Evolutionary conservation across 2,888 invertebrate genomes (phyloP), one percentile per base, ranked within the genome.

Genomic region (Chelonus formosanus): DNA sequence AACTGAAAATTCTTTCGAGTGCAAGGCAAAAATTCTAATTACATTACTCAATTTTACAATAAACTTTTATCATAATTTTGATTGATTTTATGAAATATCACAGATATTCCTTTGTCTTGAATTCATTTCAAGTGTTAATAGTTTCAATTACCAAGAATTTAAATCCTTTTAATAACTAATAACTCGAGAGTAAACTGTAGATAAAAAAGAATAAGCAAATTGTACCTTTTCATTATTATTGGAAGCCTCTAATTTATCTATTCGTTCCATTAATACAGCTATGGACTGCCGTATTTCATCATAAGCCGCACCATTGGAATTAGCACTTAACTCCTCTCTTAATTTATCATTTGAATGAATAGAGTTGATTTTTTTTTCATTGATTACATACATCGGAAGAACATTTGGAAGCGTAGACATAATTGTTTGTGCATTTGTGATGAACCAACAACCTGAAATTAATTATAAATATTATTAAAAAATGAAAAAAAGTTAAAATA

Each of bases 361-460:
- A 10, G 50, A 32, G 6, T 6, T 43, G 31, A 35, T 58, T 3
- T 4, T 36, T 53, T 56, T 35, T 8, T n/a, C n/a, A 3, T 5
- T 10, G 6, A 32, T 48, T 10, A 34, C 34, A 20, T 60, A 45
- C 8, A 3, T 35, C 8, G 43, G 34, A 10, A 58, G 63, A 43
- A 50, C 48, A 44, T 35, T 50, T 3, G 65, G 32, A 3, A 67
- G 43, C 7, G 66, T 62, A 6, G 74, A 54, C 43, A 32, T 57
- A 44, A 68, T 57, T 44, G 71, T 64, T 32, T 68, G 43, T 32
- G 73, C 36, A 50, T 68, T 72, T 55, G 75, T 72, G 34, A 77
- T 56, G 31, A 73, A 67, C 76, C 77, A 78, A 47, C 67, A 77
- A 53, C 78, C 82, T 82, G 74, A 73, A 77, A 78, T 61, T 40